Evolutionary conservation across 2,797 vertebrate species (phyloP), one percentile per base, ranked within the genome.

Genomic region (Coendou prehensilis): DNA sequence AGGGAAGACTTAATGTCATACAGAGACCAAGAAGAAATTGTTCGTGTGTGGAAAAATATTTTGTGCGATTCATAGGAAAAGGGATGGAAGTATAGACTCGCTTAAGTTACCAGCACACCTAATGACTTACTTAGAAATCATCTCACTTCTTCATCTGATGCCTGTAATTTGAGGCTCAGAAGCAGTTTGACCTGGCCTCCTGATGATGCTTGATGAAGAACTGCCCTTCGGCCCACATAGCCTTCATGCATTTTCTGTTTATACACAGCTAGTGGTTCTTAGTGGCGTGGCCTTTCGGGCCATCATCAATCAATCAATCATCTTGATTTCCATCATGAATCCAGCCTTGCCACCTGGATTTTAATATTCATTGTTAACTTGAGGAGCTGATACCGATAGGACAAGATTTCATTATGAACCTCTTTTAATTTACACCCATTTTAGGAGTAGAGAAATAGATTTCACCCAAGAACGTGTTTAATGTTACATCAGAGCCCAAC

Each of bases 311-410:
- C 37, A 41, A 41, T 41, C 37, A 41, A 41, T 41, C 37, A 94
- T 97, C 97, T 95, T 95, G 95, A 95, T 97, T 97, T 97, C 95
- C 59, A 8, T 95, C 94, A 96, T 96, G 97, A 98, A 97, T 97
- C 95, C 73, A 6, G 1, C 87, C 94, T 85, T 94, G 89, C 96
- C 96, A 95, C 96, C 95, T 91, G 63, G 41, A 97, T 97, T 98
- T 98, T 98, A 87, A 97, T 95, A 90, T 96, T 98, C 93, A 88
- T 97, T 95, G 92, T 96, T 93, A 96, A 98, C 97, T 98, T 98
- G 97, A 98, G 97, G 96, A 95, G 91, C 97, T 97, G 97, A 95
- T 93, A 97, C 37, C 26, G 89, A 93, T 6, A 18, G 96, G 93
- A 95, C 87, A 94, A 96, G 97, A 98, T 98, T 98, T 98, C 97